phyloP scores from a whole-genome alignment of 1,140 invertebrate genomes.

The Solenopsis invicta region DNA sequence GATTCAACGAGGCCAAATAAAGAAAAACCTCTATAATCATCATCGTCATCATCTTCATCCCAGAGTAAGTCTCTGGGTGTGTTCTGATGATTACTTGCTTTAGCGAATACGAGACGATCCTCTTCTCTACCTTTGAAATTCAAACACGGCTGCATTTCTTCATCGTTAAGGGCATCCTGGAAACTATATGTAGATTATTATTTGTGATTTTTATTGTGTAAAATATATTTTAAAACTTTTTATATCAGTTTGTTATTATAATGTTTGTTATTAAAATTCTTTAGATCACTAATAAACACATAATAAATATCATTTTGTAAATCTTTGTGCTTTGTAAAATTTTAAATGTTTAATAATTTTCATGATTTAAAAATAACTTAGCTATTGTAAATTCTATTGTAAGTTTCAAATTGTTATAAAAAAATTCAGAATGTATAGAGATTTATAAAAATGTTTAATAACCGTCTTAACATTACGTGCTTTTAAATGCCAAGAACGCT shows the following conservation, averaged over 20 bases:
- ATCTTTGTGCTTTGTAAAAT: neutral
- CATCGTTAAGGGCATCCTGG: slow-evolving; percentile 15
- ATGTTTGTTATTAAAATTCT: neutral
- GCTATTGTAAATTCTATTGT: neutral
- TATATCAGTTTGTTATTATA: neutral
- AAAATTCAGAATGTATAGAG: neutral
- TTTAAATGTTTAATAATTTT: neutral
- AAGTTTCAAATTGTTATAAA: neutral
- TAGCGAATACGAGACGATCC: neutral
- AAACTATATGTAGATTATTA: slow-evolving; percentile 25
- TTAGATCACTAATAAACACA: neutral
- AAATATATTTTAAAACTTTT: slow-evolving; percentile 9
- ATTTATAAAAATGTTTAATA: neutral
- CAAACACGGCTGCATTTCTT: neutral
- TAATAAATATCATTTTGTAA: neutral
- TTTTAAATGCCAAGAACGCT: neutral
- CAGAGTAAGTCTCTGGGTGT: neutral
- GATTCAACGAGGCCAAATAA: slow-evolving; percentile 80
- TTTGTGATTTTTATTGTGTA: neutral
- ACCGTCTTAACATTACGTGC: neutral
- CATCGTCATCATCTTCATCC: slow-evolving; percentile 26
- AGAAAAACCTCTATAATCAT: slow-evolving; percentile 78
- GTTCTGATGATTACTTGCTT: slow-evolving; percentile 1
- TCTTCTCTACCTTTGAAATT: neutral
- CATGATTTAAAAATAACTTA: neutral